These are phyloP conservation scores for Halichoerus grypus DNA, from an alignment of 2,113 vertebrate genomes.

Conservation along the genomic window DNA sequence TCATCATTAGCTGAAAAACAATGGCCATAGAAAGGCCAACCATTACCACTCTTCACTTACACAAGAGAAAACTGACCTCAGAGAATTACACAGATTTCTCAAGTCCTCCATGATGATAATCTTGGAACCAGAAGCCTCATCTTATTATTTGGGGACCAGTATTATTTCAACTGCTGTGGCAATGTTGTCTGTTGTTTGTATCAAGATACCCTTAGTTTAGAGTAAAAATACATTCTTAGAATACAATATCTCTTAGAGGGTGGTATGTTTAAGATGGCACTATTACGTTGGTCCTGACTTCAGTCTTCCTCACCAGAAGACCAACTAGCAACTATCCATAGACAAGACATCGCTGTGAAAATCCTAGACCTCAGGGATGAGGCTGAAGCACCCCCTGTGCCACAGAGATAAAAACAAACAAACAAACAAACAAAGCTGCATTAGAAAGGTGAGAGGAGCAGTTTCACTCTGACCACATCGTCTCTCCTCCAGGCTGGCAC, in stretches of 20 bases:
- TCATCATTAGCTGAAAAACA: neutral
- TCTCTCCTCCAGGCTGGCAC: too few relatives aligned
- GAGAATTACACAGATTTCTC: neutral
- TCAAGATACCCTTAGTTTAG: neutral
- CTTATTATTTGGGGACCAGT: neutral
- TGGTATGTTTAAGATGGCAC: neutral
- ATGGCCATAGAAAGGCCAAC: neutral
- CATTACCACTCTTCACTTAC: neutral
- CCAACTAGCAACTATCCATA: neutral
- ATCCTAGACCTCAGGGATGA: neutral
- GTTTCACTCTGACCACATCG: neutral
- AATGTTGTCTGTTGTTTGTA: neutral
- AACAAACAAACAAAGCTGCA: neutral
- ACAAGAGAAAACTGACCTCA: neutral
- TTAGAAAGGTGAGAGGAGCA: neutral
- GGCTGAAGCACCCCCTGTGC: neutral
- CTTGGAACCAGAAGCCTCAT: neutral
- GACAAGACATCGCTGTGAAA: neutral
- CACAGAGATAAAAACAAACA: neutral
- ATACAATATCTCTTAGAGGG: neutral
- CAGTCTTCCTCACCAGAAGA: neutral
- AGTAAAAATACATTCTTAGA: neutral
- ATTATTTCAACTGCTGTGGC: neutral
- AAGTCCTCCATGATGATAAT: neutral
- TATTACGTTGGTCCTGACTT: neutral